Evolutionary conservation across 2,888 invertebrate species (phyloP).

Genomic region (Anorthoa munda): DNA sequence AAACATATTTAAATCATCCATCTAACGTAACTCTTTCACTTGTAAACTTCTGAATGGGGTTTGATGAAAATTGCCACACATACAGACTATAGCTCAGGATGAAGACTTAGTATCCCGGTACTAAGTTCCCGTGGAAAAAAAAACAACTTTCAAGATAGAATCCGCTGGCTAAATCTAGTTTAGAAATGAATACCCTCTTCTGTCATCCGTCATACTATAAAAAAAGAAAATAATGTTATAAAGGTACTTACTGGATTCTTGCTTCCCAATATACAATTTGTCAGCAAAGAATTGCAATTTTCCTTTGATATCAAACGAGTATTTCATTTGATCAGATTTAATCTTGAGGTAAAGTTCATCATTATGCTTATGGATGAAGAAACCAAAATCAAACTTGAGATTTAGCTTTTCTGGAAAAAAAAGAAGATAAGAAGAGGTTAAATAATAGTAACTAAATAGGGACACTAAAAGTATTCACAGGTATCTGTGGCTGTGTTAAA

Average conservation of each 20-base stretch:
- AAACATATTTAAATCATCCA: too few species aligned
- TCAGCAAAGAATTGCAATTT: conserved; percentile 68
- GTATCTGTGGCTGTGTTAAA: too few species aligned
- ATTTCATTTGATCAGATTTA: conserved; percentile 58
- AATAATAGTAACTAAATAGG: not conserved
- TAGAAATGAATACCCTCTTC: too few species aligned
- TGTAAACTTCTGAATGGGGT: too few species aligned
- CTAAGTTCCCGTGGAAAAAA: too few species aligned
- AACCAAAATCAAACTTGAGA: conserved; percentile 61
- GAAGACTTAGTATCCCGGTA: too few species aligned
- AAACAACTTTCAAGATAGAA: too few species aligned
- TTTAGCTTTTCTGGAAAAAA: conserved; percentile 71
- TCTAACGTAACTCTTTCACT: too few species aligned
- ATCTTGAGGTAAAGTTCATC: conserved; percentile 66
- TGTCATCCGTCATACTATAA: too few species aligned
- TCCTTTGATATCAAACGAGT: conserved; percentile 64
- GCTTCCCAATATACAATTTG: conserved; percentile 69
- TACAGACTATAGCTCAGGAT: too few species aligned
- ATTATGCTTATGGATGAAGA: conserved; percentile 60
- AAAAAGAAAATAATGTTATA: not conserved
- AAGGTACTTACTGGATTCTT: conserved; percentile 74
- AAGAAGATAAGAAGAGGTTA: not conserved
- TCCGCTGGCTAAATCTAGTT: too few species aligned
- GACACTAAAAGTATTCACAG: not conserved
- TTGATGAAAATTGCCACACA: too few species aligned